These are phyloP conservation scores for Rhynchonycteris naso DNA, from an alignment of 2,797 vertebrate species.

Conservation along the genomic window DNA sequence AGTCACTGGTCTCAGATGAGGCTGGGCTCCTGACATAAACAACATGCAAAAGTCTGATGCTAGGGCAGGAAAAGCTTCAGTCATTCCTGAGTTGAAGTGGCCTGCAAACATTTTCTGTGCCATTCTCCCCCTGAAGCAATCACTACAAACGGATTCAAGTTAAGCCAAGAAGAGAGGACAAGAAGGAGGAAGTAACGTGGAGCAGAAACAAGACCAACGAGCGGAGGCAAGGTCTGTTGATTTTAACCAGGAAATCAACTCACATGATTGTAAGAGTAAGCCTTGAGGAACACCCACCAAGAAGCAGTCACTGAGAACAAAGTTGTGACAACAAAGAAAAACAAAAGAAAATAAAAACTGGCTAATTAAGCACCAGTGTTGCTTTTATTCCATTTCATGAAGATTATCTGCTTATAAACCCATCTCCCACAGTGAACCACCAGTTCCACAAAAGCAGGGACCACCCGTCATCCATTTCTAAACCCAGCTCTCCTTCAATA, in stretches of 20 bases:
- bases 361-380: conserved; percentile 54
- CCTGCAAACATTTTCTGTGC: conserved; percentile 43
- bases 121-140: conserved; percentile 42
- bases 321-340: conserved; percentile 67
- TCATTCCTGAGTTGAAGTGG: conserved; percentile 28
- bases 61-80: conserved; percentile 43
- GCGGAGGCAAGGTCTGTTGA: conserved; percentile 48
- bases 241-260: conserved; percentile 68
- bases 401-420: conserved; percentile 67
- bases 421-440: conserved; percentile 34
- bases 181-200: not conserved
- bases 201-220: conserved; percentile 33
- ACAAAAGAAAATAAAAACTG: not conserved
- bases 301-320: conserved; percentile 67
- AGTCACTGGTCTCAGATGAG: not conserved
- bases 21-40: not conserved
- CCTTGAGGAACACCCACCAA: conserved; percentile 70
- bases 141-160: conserved; percentile 14
- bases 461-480: not conserved
- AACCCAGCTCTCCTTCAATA: conserved; percentile 2
- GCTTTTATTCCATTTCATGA: conserved; percentile 50
- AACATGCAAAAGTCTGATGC: conserved; percentile 6
- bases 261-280: conserved; percentile 43
- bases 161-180: conserved; percentile 8
- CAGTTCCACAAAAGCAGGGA: conserved; percentile 40